Evolutionary conservation across 2,797 vertebrate species (phyloP).

Genomic region (Takifugu ocellatus): DNA sequence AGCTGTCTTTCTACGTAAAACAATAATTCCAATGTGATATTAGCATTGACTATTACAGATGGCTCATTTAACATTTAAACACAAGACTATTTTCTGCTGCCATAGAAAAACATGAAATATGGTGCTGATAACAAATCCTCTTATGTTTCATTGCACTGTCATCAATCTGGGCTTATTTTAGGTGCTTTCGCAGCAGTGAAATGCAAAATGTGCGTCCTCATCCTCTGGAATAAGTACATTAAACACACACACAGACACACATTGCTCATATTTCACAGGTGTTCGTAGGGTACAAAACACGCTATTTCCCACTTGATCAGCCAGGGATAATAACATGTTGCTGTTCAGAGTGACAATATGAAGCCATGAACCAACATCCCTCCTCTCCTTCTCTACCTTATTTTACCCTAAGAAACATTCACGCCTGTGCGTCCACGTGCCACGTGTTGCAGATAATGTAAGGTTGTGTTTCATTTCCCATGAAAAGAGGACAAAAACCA

Average conservation of each 20-base stretch:
- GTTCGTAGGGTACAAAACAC: constrained; percentile 51
- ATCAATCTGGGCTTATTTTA: no score
- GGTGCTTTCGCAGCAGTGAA: no score
- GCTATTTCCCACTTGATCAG: constrained; percentile 68
- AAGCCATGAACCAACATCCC: constrained; percentile 20
- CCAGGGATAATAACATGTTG: constrained; percentile 54
- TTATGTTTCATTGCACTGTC: no score
- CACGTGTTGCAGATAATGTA: no score
- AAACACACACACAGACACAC: constrained; percentile 24
- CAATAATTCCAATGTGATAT: no score
- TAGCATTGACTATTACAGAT: no score
- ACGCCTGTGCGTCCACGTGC: background rate
- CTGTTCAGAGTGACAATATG: constrained; percentile 34
- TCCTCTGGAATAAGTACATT: constrained; percentile 16
- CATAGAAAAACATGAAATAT: no score
- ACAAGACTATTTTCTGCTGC: no score
- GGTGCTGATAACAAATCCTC: no score
- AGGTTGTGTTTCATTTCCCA: no score
- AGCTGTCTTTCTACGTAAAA: no score
- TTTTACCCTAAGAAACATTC: background rate
- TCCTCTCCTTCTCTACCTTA: background rate
- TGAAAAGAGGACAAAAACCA: background rate
- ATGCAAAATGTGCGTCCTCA: no score
- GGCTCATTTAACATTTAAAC: background rate
- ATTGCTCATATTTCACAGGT: constrained; percentile 34